Evolutionary conservation across 2,888 invertebrate species (phyloP), one percentile per base, ranked within the genome.

Genomic region (Clivina fossor): DNA sequence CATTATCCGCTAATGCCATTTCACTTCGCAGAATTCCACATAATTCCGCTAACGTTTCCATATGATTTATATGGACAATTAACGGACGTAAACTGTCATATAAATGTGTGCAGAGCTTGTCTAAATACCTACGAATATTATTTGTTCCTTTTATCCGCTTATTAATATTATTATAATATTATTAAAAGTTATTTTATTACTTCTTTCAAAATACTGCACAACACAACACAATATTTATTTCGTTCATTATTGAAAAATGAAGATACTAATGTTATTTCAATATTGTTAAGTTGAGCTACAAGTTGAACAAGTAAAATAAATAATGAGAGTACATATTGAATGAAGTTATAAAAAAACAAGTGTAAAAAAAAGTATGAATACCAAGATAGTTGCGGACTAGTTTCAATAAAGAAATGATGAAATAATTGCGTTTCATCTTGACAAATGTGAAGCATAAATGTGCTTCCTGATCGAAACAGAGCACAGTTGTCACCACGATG

Each of bases 11-110:
- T 67, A 93, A 93, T 7, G 95, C 77, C 82, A 96, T 92, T 76
- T 96, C 94, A 49, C 88, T 84, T 59, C 93, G 81, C 30, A 98
- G 75, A 63, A 98, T 96, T 33, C 91, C 89, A 70, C 98, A 98
- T 44, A 99, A 84, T 74, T 99, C 99, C 0, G 97, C 93, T 18
- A 99, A 77, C 0, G 98, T 97, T 78, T 99, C 99, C 69, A 99
- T 77, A 72, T 99, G 98, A 70, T 95, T 94, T 59, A 98, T 92
- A 73, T 95, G 93, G 59, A 99, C 95, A 53, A 99, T 88, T 64
- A 92, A 85, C 1, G 99, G 98, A 1, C 98, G 80, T 61, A 99
- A 77, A 3, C 86, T 85, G 71, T 99, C 98, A 70, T 99, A 99
- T 24, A 97, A 73, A 26, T 88, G 85, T 44, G 85, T 88, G 69